Conservation (phyloP, 2,113 vertebrate genomes). For the Pontoporia blainvillei region DNA sequence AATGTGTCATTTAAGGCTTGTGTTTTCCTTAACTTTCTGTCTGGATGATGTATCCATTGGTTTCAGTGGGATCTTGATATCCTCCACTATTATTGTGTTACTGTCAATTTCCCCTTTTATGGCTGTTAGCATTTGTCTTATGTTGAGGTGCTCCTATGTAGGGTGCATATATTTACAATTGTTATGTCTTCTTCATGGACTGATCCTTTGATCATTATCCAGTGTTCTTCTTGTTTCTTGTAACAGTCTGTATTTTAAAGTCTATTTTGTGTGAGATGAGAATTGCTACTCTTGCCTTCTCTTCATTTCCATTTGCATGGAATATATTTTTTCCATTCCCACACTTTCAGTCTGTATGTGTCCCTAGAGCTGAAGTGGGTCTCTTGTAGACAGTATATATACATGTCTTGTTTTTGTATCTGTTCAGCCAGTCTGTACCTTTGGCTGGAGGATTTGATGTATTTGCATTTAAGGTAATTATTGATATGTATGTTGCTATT, state of each 20-base stretch:
- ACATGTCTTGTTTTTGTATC: not conserved
- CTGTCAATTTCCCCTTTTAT: not conserved
- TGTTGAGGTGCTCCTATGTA: not conserved
- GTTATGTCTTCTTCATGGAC: not conserved
- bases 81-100: not conserved
- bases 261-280: not conserved
- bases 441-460: not conserved
- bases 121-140: not conserved
- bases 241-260: not conserved
- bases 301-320: not conserved
- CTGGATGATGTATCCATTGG: not conserved
- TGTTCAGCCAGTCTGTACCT: not conserved
- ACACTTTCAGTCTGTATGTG: not conserved
- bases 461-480: not conserved
- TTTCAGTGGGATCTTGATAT: not conserved
- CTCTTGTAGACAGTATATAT: not conserved
- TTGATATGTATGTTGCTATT: not conserved
- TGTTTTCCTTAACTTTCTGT: not conserved
- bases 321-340: not conserved
- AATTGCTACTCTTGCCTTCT: not conserved
- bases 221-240: not conserved
- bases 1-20: not conserved
- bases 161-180: not conserved
- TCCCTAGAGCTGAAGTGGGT: not conserved
- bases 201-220: not conserved